Percentiles rank a stretch among this genome's conserved stretches.
Evolutionary conservation across 2,113 vertebrate genomes (phyloP).

Genomic region (Prunella himalayana): DNA sequence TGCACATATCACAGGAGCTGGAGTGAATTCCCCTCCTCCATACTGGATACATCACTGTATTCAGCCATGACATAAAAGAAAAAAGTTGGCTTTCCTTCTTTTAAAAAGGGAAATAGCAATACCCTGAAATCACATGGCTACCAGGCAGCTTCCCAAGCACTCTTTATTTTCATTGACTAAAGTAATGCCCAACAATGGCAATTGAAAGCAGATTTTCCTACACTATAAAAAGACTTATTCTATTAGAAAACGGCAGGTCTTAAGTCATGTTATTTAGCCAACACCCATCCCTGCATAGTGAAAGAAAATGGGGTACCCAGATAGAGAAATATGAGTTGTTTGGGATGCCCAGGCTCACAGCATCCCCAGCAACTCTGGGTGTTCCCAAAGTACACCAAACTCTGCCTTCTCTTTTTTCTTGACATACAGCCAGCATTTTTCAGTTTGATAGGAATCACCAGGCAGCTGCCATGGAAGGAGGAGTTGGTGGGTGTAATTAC

Average conservation of each 20-base stretch:
- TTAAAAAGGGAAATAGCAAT: slow-evolving; percentile 5
- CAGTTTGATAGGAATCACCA: neutral
- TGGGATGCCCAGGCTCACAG: neutral
- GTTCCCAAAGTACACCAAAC: neutral
- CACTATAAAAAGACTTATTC: neutral
- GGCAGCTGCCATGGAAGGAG: neutral
- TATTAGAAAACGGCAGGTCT: neutral
- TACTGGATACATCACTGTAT: neutral
- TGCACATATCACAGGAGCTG: neutral
- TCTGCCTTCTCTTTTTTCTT: neutral
- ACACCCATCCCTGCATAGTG: neutral
- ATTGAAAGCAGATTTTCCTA: slow-evolving; percentile 10
- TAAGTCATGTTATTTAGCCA: neutral
- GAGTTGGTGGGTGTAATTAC: neutral
- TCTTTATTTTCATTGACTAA: slow-evolving; percentile 22
- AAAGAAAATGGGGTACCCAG: neutral
- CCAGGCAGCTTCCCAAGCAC: slow-evolving; percentile 21
- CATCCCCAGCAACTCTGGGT: neutral
- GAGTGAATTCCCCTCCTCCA: neutral
- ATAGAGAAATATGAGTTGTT: neutral
- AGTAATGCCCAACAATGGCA: slow-evolving; percentile 1
- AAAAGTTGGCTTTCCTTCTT: slow-evolving; percentile 34
- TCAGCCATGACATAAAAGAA: slow-evolving; percentile 23
- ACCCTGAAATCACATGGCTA: neutral
- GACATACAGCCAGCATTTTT: neutral